Base-by-base conservation (phyloP, 1,140 invertebrate genomes). In the Monochamus saltuarius region DNA sequence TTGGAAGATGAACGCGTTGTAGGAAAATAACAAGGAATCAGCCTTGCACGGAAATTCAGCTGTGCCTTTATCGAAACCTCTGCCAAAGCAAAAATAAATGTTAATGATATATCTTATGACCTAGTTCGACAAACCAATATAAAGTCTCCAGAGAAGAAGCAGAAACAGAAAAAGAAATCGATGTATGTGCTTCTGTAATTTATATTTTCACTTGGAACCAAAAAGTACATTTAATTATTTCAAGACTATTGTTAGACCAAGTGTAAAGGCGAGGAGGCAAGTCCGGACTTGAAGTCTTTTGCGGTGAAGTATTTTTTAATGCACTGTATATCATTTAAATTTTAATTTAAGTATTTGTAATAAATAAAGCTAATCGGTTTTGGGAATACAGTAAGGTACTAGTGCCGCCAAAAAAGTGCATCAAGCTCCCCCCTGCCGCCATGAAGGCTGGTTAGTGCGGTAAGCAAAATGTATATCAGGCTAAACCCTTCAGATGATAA, bases 21-120 rank as follows among this genome's bases (percentile, higher is more conserved):
- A 16, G 96, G 96, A 62, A 99, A 98, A 82, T 96, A 99, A 77
- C 94, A 98, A 81, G 96, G 97, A 69, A 86, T 87, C 69, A 94
- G 90, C 82, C 85, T 97, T 75, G 92, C 95, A 69, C 87, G 87
- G 77, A 87, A 91, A 79, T 97, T 97, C 82, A 95, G 92, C 82
- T 98, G 96, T 85, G 92, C 95, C 77, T 99, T 99, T 82, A 92
- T 99, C 87, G 98, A 99, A 85, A 99, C 97, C 74, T 99, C 97
- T 78, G 97, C 97, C 81, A 99, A 99, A 89, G 94, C 95, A 73
- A 99, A 98, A 90, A 95, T 98, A 80, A 99, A 98, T 85, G 97
- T 99, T 78, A 89, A 94, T 83, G 97, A 99, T 85, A 95, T 98
- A 82, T 99, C 98, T 85, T 97, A 97, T 83, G 97, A 99, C 82